Percentiles rank a stretch among this genome's conserved stretches.
Conservation (phyloP, 2,888 invertebrate species). For the Pollenia labialis region DNA sequence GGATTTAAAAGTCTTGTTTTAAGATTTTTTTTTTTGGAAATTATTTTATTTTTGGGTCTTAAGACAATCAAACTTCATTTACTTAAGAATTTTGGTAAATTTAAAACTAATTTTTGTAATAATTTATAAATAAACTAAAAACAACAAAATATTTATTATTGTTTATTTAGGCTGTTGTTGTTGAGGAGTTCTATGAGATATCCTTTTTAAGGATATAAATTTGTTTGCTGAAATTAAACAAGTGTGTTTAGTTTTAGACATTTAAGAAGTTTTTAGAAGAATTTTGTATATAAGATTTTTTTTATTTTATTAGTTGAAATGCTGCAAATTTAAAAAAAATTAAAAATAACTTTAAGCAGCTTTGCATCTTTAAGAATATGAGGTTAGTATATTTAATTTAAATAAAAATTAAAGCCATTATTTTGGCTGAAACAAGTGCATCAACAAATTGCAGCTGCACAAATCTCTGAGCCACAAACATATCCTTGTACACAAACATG, state of each 20-base stretch:
- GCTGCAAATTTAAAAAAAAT: no score
- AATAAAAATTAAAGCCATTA: neutral
- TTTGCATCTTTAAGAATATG: no score
- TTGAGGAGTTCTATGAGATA: neutral
- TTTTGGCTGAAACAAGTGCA: constrained; percentile 1
- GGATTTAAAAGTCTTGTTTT: constrained; percentile 70
- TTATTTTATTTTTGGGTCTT: constrained; percentile 32
- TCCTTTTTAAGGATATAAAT: neutral
- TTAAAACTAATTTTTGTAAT: constrained; percentile 69
- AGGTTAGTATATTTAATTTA: no score
- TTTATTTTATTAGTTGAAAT: neutral
- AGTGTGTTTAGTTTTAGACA: constrained; percentile 14
- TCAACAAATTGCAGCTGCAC: constrained; percentile 10
- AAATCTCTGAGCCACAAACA: neutral
- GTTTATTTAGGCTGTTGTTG: constrained; percentile 59
- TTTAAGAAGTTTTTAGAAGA: constrained; percentile 11
- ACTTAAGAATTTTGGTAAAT: constrained; percentile 64
- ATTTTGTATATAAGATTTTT: neutral
- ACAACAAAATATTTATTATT: constrained; percentile 54
- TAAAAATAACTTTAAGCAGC: no score
- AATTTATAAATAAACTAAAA: constrained; percentile 56
- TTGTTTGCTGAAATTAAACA: constrained; percentile 11
- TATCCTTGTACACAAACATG: neutral
- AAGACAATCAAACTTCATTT: constrained; percentile 67
- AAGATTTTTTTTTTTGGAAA: neutral